Evolutionary conservation across 2,113 vertebrate species (phyloP), one percentile per base, ranked within the genome.

Genomic region (Buteo buteo): DNA sequence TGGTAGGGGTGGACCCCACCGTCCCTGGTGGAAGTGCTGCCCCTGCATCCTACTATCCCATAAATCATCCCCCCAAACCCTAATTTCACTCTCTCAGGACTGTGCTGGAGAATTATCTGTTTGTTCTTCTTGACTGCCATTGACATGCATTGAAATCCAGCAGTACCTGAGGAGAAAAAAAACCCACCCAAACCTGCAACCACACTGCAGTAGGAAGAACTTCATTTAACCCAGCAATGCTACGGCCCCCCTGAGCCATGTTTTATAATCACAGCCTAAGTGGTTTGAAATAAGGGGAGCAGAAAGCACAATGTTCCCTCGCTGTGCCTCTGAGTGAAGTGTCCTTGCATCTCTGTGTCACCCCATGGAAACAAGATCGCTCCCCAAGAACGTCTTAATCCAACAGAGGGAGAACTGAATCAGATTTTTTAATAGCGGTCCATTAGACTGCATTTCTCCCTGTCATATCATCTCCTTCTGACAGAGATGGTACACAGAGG

Each of bases 141-240:
- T 3, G 1, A 29, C 36, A 40, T 0, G 0, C 49, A 2, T 21
- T 2, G 0, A 57, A 50, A 71, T 15, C 16, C 85, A 50, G 78
- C 40, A 9, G 13, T 26, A 49, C 64, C 34, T 10, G 52, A 45
- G 38, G 19, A 67, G 54, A 5, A 24, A 36, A 28, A 4, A 10
- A 19, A 19, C 17, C 25, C 29, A 42, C 12, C 26, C 26, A 31
- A 58, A 10, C 45, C 70, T 42, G 88, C 64, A 64, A 25, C 36
- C 29, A 3, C 19, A 5, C 29, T 45, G 80, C 64, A 18, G 24
- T 2, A 36, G 69, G 88, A 81, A 52, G 82, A 10, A 10, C 17
- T 76, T 25, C 0, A 0, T 61, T 38, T n/a, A 54, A 70, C 9
- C 6, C 66, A 1, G 11, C 2, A 0, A 14, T 0, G 26, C 67